Base-by-base conservation (phyloP, 2,797 vertebrate species). In the Nyctibius grandis region DNA sequence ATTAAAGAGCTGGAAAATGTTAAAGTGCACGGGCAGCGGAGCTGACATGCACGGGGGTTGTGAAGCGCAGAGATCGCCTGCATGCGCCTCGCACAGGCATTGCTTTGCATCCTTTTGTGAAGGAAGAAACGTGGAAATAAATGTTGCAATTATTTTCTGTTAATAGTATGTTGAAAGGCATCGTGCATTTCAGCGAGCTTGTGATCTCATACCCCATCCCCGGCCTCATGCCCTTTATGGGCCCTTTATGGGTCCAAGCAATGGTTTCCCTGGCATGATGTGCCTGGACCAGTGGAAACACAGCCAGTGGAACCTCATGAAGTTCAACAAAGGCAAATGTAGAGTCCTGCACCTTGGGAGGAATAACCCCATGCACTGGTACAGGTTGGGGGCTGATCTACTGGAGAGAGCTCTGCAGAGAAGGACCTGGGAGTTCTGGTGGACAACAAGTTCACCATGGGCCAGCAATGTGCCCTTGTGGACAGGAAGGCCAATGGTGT, bases 1-100 rank as follows among this genome's bases (percentile, higher is more conserved):
- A 96, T 95, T 97, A 89, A 96, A 96, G 80, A 95, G 80, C 57
- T 83, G 74, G 88, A 70, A 85, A 85, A 96, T 44, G 85, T 82
- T 80, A 60, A 94, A 87, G 84, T 79, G 91, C 93, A 79, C 2
- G 70, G 89, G 70, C 61, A 93, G 79, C 12, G 0, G 76, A 34
- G 94, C 82, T 92, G 93, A 56, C 85, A 53, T 7, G 33, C 15
- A 0, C 57, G 12, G 77, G 31, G 88, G 64, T 93, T 78, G 85
- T 67, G 83, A 94, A 85, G 89, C 1, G 11, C 33, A 7, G 51
- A 50, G 88, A 44, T n/a, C 3, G 2, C 21, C 70, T 4, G 13
- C 4, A 2, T 33, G 33, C 63, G 1, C 38, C 51, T 67, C 6
- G 0, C 4, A 2, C 29, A 14, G 67, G 14, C 42, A 12, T 38